A percentile compares a stretch with the other conserved stretches of the same genome.
These are phyloP conservation scores for Megaceryle alcyon DNA, from an alignment of 2,797 vertebrate genomes.

Conservation along the genomic window DNA sequence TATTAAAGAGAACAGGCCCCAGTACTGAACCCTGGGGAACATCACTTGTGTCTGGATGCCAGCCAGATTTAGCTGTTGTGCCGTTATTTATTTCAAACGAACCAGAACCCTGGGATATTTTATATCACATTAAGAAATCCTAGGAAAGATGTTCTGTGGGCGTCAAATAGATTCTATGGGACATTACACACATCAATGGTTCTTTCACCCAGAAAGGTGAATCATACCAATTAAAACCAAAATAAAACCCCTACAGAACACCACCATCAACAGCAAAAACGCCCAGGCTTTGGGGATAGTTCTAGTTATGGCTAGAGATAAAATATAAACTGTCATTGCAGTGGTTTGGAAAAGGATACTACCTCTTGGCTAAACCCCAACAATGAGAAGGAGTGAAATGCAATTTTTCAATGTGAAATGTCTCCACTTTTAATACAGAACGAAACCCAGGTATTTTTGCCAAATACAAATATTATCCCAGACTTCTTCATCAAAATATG, in stretches of 20 bases:
- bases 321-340: background rate
- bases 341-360: background rate
- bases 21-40: too few relatives aligned
- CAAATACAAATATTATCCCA: background rate
- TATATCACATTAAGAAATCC: background rate
- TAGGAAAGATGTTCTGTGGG: background rate
- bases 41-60: too few relatives aligned
- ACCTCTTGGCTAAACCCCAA: background rate
- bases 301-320: background rate
- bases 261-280: background rate
- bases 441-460: background rate
- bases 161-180: background rate
- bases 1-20: too few relatives aligned
- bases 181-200: background rate
- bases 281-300: background rate
- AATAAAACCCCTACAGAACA: accelerated
- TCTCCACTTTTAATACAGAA: background rate
- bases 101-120: background rate
- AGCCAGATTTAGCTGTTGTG: too few relatives aligned
- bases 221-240: background rate
- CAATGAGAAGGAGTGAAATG: background rate
- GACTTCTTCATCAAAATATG: background rate
- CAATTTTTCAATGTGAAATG: background rate
- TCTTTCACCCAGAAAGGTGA: background rate
- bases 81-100: background rate